phyloP scores from a whole-genome alignment of 2,888 invertebrate genomes.

The Ypsolopha scabrella region DNA sequence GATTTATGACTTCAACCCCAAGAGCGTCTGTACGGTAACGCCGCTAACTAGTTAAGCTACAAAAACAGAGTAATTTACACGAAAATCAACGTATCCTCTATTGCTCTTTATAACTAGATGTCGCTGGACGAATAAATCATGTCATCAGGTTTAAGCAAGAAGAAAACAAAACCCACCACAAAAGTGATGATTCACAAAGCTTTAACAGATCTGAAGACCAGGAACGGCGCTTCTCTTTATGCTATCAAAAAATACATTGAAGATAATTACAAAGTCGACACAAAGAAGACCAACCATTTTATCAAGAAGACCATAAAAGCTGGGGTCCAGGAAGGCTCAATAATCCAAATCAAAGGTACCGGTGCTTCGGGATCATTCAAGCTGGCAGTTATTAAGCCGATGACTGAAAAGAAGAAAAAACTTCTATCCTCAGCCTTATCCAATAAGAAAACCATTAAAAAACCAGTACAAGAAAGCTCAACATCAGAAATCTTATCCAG shows the following conservation, averaged over 20 bases:
- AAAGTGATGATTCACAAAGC: conserved; percentile 46
- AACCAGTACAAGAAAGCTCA: conserved; percentile 18
- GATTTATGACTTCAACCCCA: neutral
- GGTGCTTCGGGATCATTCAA: conserved; percentile 53
- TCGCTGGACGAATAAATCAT: conserved; percentile 18
- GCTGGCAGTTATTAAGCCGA: conserved; percentile 25
- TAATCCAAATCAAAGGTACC: conserved; percentile 41
- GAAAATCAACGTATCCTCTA: no score
- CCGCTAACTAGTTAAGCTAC: neutral
- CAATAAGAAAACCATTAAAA: conserved; percentile 15
- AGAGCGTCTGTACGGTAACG: neutral
- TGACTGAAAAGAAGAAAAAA: conserved; percentile 21
- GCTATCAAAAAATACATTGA: conserved; percentile 50
- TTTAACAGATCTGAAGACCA: conserved; percentile 27
- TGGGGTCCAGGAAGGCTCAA: conserved; percentile 37
- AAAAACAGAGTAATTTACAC: no score
- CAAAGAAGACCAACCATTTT: conserved; percentile 31
- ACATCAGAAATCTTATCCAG: conserved; percentile 17
- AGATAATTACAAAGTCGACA: conserved; percentile 34
- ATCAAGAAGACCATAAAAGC: conserved; percentile 44
- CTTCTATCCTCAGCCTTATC: conserved; percentile 20
- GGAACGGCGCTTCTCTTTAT: conserved; percentile 48
- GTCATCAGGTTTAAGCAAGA: conserved; percentile 18
- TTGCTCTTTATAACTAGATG: no score
- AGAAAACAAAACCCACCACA: conserved; percentile 28